phyloP scores from a whole-genome alignment of 92 coral and sea anemone species.

The Phenganax marumi region DNA sequence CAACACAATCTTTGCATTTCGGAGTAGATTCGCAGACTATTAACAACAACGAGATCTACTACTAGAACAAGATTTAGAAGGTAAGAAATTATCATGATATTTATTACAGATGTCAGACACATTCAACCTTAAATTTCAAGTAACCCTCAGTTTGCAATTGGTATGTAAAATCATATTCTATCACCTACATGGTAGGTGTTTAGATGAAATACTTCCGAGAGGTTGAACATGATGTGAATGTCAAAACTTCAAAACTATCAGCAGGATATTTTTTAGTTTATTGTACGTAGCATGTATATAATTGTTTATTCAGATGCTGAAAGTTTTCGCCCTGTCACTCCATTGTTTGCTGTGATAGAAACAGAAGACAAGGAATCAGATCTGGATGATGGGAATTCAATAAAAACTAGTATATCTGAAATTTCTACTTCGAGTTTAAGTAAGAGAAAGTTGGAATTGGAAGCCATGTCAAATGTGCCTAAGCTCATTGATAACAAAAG shows the following conservation, averaged over 20 bases:
- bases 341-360: neutral
- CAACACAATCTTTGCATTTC: conserved; percentile 29
- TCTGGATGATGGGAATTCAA: neutral
- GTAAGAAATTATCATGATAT: neutral
- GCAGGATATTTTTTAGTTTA: neutral
- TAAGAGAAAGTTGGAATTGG: conserved; percentile 24
- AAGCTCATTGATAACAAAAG: conserved; percentile 52
- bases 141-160: too few relatives aligned
- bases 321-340: neutral
- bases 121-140: too few relatives aligned
- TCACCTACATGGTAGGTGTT: too few relatives aligned
- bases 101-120: too few relatives aligned
- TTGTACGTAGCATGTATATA: neutral
- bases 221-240: neutral
- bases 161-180: too few relatives aligned
- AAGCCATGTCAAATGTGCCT: conserved; percentile 42
- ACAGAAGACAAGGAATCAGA: conserved; percentile 1
- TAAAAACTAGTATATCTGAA: neutral
- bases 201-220: neutral
- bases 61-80: conserved; percentile 1
- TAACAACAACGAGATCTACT: neutral
- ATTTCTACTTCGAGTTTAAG: neutral
- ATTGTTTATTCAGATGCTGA: neutral
- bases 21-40: conserved; percentile 25
- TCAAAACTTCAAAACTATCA: neutral